phyloP scores from a whole-genome alignment of 2,797 vertebrate genomes.

The Dendrocincla fuliginosa region DNA sequence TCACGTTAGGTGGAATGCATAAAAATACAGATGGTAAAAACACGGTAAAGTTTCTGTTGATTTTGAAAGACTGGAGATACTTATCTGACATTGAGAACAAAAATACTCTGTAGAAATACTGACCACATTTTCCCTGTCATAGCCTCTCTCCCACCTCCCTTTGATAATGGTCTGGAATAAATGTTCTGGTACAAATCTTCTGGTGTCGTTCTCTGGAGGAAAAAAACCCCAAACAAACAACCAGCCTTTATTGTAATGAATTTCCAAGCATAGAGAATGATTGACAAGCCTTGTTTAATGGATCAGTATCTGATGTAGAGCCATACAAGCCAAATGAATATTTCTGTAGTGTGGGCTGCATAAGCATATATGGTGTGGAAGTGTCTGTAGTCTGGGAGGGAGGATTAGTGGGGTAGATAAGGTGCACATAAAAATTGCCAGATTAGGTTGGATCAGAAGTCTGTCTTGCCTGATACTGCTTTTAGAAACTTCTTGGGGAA shows the following conservation, averaged over 20 bases:
- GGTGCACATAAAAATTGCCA: background rate
- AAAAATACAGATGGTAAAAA: background rate
- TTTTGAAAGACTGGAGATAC: background rate
- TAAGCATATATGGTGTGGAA: background rate
- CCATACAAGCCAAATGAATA: background rate
- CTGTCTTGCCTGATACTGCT: background rate
- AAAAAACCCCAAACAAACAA: background rate
- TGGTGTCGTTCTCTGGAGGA: background rate
- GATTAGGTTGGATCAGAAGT: background rate
- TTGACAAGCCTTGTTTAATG: background rate
- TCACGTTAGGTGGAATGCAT: background rate
- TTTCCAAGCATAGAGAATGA: background rate
- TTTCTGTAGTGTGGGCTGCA: background rate
- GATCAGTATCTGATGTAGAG: background rate
- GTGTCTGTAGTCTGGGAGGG: background rate
- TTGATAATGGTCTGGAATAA: background rate
- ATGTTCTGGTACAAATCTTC: background rate
- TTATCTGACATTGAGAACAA: background rate
- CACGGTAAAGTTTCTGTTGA: background rate
- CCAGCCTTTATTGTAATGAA: background rate
- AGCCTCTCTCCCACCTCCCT: fast-evolving
- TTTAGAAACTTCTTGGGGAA: background rate
- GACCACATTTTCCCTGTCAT: background rate
- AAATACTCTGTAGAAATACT: background rate
- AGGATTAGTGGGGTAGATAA: background rate